These are phyloP conservation scores for Malacoctenus gilli DNA, from an alignment of 2,797 vertebrate species.

Conservation along the genomic window DNA sequence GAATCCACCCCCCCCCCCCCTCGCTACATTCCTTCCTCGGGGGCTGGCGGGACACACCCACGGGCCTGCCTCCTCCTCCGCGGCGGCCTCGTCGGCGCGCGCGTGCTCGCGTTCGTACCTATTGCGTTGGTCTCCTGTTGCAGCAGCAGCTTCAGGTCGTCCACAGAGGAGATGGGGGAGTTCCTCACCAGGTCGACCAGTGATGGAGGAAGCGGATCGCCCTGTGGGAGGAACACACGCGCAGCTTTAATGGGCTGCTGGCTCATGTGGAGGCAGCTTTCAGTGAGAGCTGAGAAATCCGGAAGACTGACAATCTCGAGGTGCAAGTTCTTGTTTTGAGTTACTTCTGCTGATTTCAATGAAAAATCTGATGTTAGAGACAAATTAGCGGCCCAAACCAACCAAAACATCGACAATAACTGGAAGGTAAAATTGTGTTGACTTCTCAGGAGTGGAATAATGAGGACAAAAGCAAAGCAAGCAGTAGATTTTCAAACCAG, in stretches of 20 bases:
- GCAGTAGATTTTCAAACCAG: too few species aligned
- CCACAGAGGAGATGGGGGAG: conserved; percentile 87
- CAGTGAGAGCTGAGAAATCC: neutral
- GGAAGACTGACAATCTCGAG: too few species aligned
- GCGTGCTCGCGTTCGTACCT: conserved; percentile 81
- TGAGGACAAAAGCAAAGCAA: too few species aligned
- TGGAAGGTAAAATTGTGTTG: too few species aligned
- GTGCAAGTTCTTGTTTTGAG: too few species aligned
- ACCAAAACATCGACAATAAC: too few species aligned
- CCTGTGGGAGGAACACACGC: conserved; percentile 73
- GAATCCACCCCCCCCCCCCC: conserved; percentile 34
- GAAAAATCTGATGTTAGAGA: too few species aligned
- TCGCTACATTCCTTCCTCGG: conserved; percentile 55
- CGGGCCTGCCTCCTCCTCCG: conserved; percentile 52
- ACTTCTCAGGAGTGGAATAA: too few species aligned
- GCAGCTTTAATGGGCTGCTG: neutral
- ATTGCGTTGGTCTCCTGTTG: conserved; percentile 84
- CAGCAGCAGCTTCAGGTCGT: conserved; percentile 89
- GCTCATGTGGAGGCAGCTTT: neutral
- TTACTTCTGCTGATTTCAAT: too few species aligned
- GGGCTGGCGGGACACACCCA: conserved; percentile 45
- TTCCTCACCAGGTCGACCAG: conserved; percentile 89
- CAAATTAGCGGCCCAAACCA: too few species aligned
- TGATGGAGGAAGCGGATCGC: conserved; percentile 89
- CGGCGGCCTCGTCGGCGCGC: conserved; percentile 38